These are phyloP conservation scores for Nothobranchius furzeri DNA, from an alignment of 2,113 vertebrate genomes.

Conservation along the genomic window DNA sequence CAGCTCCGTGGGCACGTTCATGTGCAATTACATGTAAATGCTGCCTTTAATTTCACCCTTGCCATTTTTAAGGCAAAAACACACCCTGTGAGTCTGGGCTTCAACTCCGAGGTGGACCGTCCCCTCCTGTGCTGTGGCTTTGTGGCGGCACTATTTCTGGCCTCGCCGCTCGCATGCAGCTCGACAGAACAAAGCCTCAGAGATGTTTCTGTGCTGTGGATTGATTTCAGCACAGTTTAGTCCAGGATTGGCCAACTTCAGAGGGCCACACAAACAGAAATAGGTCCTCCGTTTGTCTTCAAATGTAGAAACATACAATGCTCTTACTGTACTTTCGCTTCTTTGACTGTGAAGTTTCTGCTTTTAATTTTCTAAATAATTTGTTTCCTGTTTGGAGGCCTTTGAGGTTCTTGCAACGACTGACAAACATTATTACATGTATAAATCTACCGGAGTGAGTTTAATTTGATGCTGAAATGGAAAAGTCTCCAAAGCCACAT, in stretches of 20 bases:
- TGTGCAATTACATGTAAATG: slow-evolving; percentile 68
- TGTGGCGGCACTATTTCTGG: slow-evolving; percentile 67
- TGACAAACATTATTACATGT: slow-evolving; percentile 20
- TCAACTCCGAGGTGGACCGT: slow-evolving; percentile 51
- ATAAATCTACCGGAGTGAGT: slow-evolving; percentile 32
- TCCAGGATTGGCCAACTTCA: slow-evolving; percentile 44
- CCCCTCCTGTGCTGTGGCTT: slow-evolving; percentile 67
- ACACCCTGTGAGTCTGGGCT: slow-evolving; percentile 61
- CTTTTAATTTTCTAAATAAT: slow-evolving; percentile 26
- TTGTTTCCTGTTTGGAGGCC: slow-evolving; percentile 21
- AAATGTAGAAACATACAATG: slow-evolving; percentile 15
- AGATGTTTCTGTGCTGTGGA: slow-evolving; percentile 33
- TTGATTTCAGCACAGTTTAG: slow-evolving; percentile 65
- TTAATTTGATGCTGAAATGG: slow-evolving; percentile 42
- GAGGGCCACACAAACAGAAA: slow-evolving; percentile 64
- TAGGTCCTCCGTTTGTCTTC: slow-evolving; percentile 14
- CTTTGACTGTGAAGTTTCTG: slow-evolving; percentile 19
- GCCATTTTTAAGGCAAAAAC: slow-evolving; percentile 62
- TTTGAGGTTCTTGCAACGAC: slow-evolving; percentile 12
- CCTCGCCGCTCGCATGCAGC: slow-evolving; percentile 50
- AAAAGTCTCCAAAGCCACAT: slow-evolving; percentile 19
- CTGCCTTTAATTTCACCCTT: slow-evolving; percentile 74
- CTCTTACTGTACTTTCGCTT: slow-evolving; percentile 22
- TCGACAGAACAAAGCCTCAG: slow-evolving; percentile 38
- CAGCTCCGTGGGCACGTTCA: slow-evolving; percentile 61